Percentiles rank a stretch among this genome's conserved stretches.
Conservation (phyloP, 2,888 invertebrate species). For the Hemistola chrysoprasaria region DNA sequence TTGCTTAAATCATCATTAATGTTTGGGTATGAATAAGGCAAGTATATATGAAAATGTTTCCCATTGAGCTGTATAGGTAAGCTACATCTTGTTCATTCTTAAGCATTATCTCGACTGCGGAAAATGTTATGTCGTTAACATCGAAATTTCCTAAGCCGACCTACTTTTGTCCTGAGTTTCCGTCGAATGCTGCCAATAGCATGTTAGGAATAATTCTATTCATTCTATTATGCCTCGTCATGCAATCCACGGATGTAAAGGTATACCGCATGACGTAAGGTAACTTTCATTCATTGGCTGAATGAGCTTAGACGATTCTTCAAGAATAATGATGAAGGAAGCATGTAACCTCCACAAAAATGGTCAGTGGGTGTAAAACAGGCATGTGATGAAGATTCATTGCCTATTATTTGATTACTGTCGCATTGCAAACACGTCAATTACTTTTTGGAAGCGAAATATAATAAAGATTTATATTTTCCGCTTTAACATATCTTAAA, state of each 20-base stretch:
- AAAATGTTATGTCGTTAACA: no score
- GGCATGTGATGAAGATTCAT: constrained; percentile 29
- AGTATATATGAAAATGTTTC: not conserved
- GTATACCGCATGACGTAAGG: constrained; percentile 4
- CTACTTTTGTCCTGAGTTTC: no score
- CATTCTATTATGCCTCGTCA: not conserved
- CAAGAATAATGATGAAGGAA: constrained; percentile 11
- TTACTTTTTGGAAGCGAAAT: constrained; percentile 3
- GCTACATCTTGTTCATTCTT: no score
- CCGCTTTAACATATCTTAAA: constrained; percentile 4
- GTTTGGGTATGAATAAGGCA: no score
- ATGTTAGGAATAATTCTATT: not conserved
- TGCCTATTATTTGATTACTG: constrained; percentile 21
- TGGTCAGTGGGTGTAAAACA: constrained; percentile 24
- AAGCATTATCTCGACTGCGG: no score
- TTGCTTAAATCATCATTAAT: no score
- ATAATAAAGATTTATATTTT: constrained; percentile 10
- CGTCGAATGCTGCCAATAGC: no score
- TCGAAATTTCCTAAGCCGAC: no score
- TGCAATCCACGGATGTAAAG: constrained; percentile 1
- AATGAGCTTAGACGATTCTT: constrained; percentile 1
- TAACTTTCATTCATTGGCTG: constrained; percentile 2
- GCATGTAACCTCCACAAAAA: constrained; percentile 6
- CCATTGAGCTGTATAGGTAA: no score
- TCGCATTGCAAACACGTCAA: constrained; percentile 19